Conservation (phyloP, 1,140 invertebrate genomes). For the Eriosoma lanigerum region DNA sequence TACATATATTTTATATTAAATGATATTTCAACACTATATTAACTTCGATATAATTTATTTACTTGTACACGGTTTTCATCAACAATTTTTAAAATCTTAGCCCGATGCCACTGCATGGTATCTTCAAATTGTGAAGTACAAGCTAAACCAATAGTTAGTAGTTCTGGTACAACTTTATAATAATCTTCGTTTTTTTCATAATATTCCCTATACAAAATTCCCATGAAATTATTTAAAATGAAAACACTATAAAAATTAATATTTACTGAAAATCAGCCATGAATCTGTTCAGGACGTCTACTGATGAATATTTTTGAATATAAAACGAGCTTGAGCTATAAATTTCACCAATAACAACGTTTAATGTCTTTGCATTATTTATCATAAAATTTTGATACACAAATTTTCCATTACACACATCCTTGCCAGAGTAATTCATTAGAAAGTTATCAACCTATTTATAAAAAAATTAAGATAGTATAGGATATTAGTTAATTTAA, state of each 20-base stretch:
- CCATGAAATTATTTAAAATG: background rate
- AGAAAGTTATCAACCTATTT: background rate
- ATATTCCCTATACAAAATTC: background rate
- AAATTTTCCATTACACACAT: slow-evolving; percentile 1
- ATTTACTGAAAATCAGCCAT: slow-evolving; percentile 28
- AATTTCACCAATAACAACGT: slow-evolving; percentile 25
- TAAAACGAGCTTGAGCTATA: slow-evolving; percentile 14
- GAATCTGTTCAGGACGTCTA: background rate
- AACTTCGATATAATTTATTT: background rate
- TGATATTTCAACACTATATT: too few species aligned
- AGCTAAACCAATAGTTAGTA: background rate
- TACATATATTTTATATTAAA: too few species aligned
- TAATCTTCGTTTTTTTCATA: slow-evolving; percentile 1
- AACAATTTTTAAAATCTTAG: background rate
- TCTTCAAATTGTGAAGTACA: slow-evolving; percentile 26
- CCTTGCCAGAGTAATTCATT: background rate
- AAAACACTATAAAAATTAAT: background rate
- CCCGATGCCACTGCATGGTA: background rate
- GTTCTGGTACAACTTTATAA: background rate
- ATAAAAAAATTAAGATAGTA: background rate
- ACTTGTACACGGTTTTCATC: slow-evolving; percentile 9
- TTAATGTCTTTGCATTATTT: background rate
- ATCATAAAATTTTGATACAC: background rate
- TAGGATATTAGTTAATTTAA: too few species aligned
- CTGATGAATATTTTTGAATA: background rate